Evolutionary conservation across 2,888 invertebrate species (phyloP), one percentile per base, ranked within the genome.

Genomic region (Dioctria linearis): DNA sequence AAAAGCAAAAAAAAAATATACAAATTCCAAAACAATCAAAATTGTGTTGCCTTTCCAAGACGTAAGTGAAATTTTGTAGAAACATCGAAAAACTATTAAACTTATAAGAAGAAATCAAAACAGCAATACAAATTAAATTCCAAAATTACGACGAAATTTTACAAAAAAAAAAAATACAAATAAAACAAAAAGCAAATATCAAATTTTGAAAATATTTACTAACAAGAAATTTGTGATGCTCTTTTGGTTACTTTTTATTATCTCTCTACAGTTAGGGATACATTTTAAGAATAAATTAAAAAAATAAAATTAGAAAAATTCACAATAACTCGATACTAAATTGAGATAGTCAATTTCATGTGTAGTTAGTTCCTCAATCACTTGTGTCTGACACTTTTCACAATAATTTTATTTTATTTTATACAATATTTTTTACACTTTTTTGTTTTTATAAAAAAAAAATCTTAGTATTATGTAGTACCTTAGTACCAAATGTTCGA

Each of bases 361-460:
- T 75, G 57, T 75, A 75, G 75, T 59, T 25, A 25, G 25, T 25
- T 25, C 25, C 25, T 25, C 25, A 75, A 25, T 40, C 61, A 59
- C 61, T 75, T 75, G 75, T 75, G 75, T 75, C 75, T 75, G 75
- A 75, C 61, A 75, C 43, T 59, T n/a, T 61, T 75, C 75, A 75
- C 75, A 25, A 59, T 25, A 25, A 25, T 25, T n/a, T 25, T 25
- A 25, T 25, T 25, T 25, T 25, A 2, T 25, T 25, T 25, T 25
- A 25, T 25, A 25, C 25, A 25, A 25, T 25, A 25, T 25, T 42
- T 75, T 75, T 59, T 61, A 43, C 59, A 59, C 61, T 42, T 46
- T 65, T 11, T 6, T 65, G 9, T 67, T 67, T 13, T 5, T 43
- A 13, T 11, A 67, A 65, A 6, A 65, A 6, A 65, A n/a, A 25